These are phyloP conservation scores for Panthera tigris DNA, from an alignment of 2,113 vertebrate genomes.

Conservation along the genomic window DNA sequence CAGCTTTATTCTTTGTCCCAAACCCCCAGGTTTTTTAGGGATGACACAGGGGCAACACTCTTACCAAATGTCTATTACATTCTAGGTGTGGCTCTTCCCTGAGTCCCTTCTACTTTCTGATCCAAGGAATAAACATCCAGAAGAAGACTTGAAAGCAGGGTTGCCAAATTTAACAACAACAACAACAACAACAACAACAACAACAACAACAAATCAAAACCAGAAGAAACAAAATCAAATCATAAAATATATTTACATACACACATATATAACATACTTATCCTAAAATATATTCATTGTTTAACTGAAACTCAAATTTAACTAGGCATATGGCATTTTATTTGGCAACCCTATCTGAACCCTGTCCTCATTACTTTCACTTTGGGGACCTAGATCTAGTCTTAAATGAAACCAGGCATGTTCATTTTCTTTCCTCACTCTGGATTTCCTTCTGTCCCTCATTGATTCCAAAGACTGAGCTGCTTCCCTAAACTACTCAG, in stretches of 20 bases:
- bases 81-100: neutral
- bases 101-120: neutral
- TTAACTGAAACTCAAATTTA: neutral
- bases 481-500: neutral
- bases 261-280: neutral
- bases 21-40: neutral
- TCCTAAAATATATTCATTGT: neutral
- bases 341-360: neutral
- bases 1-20: neutral
- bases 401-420: neutral
- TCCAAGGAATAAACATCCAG: neutral
- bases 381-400: neutral
- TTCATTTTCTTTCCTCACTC: neutral
- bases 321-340: neutral
- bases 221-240: neutral
- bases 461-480: neutral
- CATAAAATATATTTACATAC: neutral
- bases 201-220: neutral
- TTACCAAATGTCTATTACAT: neutral
- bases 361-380: neutral
- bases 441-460: neutral
- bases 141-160: neutral
- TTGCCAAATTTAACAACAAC: neutral
- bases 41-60: neutral
- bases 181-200: neutral